These are phyloP conservation scores for Chelon auratus DNA, from an alignment of 2,797 vertebrate species.

Conservation along the genomic window DNA sequence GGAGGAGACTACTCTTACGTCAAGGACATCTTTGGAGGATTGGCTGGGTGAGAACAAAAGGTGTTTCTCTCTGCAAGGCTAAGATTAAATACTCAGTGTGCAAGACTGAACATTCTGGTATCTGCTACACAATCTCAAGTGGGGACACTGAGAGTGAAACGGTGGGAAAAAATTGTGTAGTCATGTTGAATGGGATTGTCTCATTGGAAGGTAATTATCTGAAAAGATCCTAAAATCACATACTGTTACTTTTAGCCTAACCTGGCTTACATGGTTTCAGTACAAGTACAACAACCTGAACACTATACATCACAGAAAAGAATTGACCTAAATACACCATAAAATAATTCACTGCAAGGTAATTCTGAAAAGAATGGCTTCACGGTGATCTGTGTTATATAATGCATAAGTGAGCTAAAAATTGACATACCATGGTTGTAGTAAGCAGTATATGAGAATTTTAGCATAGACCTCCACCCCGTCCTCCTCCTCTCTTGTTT, in stretches of 20 bases:
- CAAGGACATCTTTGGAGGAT: conserved; percentile 91
- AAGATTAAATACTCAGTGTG: background rate
- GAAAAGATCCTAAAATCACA: too few relatives aligned
- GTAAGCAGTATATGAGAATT: conserved; percentile 9
- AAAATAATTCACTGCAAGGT: background rate
- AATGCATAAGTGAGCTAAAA: background rate
- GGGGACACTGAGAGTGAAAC: background rate
- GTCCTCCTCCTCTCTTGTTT: background rate
- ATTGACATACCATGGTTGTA: background rate
- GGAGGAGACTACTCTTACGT: conserved; percentile 92
- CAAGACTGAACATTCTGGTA: background rate
- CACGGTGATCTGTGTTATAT: background rate
- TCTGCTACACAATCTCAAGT: background rate
- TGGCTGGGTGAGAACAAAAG: conserved; percentile 86
- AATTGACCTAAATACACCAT: background rate
- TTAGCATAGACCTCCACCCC: background rate
- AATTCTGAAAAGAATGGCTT: background rate
- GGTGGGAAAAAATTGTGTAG: background rate
- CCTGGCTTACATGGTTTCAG: too few relatives aligned
- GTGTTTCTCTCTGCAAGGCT: background rate
- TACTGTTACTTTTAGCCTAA: too few relatives aligned
- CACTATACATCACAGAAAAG: too few relatives aligned
- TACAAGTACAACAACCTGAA: too few relatives aligned
- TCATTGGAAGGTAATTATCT: too few relatives aligned
- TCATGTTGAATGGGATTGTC: background rate